Evolutionary conservation across 2,888 invertebrate species (phyloP), one percentile per base, ranked within the genome.

Genomic region (Philonicus albiceps): DNA sequence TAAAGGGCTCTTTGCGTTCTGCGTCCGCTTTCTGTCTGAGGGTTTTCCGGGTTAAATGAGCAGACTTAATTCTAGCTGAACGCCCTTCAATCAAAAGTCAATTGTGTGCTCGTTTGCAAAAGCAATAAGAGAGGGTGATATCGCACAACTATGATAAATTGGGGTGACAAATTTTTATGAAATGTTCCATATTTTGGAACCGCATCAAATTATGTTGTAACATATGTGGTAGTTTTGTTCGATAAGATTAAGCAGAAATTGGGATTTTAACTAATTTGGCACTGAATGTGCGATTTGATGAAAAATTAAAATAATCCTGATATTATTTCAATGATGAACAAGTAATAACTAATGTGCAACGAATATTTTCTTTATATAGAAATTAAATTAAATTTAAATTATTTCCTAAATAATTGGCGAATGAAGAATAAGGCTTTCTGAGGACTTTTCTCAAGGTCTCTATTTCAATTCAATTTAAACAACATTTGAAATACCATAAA

Each of bases 11-110:
- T 11, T 27, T 27, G 11, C 2, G 22, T 27, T 27, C 19, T n/a
- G 53, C 11, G 5, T 49, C n/a, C n/a, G 40, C 8, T 16, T 53
- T 16, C 49, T 43, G 2, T 80, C 16, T 53, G 49, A 49, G 53
- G 43, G 80, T 80, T 80, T 80, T 53, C 80, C 80, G 80, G 53
- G 49, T 80, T 80, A 80, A 49, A 30, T 80, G 27, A 80, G 8
- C 27, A n/a, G 80, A 49, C 30, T 80, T 80, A 49, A 80, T 80
- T 49, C 49, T 53, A 80, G 30, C 19, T 49, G 31, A 53, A 49
- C 53, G 40, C 49, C 80, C 78, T 53, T 80, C 80, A 49, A 80
- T 80, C 80, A 80, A 80, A 80, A 80, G 80, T 80, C 80, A 80
- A 80, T 80, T 80, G 80, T 2, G 53, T 49, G 6, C 80, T 80